These are phyloP conservation scores for Danaus chrysippus DNA, from an alignment of 2,888 invertebrate genomes.

Conservation along the genomic window DNA sequence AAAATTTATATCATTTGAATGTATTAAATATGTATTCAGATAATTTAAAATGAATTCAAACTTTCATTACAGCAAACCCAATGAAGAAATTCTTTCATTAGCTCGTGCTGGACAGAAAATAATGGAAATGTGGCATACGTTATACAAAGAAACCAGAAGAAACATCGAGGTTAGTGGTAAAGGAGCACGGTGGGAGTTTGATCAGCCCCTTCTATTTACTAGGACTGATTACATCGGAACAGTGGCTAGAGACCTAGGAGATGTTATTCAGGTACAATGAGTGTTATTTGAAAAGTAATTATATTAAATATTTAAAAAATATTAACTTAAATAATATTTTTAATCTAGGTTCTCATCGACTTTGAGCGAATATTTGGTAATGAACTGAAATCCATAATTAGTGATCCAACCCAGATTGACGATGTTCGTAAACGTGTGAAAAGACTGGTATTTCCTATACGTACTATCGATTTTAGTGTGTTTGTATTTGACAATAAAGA, in stretches of 20 bases:
- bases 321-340: background rate
- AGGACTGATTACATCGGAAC: slow-evolving; percentile 91
- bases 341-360: slow-evolving; percentile 85
- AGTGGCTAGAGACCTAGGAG: slow-evolving; percentile 88
- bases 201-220: slow-evolving; percentile 88
- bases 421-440: slow-evolving; percentile 89
- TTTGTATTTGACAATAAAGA: slow-evolving; percentile 88
- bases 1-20: too few relatives aligned
- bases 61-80: slow-evolving; percentile 59
- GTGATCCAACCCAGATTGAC: slow-evolving; percentile 92
- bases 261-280: slow-evolving; percentile 82
- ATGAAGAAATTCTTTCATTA: slow-evolving; percentile 74
- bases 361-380: slow-evolving; percentile 94
- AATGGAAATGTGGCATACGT: slow-evolving; percentile 85
- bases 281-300: background rate
- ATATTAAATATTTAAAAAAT: background rate
- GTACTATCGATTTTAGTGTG: slow-evolving; percentile 90
- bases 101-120: slow-evolving; percentile 82
- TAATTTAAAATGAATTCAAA: background rate
- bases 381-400: slow-evolving; percentile 91
- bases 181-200: slow-evolving; percentile 95
- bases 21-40: background rate
- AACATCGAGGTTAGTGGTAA: slow-evolving; percentile 92
- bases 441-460: slow-evolving; percentile 85
- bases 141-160: slow-evolving; percentile 88